Evolutionary conservation across 2,888 invertebrate genomes (phyloP).

Genomic region (Lasioglossum zephyrum): DNA sequence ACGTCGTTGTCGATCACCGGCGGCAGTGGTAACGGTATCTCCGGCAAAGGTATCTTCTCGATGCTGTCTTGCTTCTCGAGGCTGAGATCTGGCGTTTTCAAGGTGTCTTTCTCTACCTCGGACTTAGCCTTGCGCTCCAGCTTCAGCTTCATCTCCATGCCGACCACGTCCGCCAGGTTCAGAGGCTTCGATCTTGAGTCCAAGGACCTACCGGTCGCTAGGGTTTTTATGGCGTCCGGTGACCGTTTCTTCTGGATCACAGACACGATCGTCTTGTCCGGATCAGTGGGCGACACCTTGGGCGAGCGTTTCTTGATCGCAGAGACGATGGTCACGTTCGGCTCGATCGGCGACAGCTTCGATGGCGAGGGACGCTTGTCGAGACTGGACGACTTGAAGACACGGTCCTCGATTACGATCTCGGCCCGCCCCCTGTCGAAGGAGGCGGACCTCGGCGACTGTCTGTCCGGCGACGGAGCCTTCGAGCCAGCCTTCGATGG

Average conservation of each 20-base stretch:
- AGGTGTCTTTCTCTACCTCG: constrained; percentile 72
- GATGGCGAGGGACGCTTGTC: constrained; percentile 77
- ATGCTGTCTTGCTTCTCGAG: constrained; percentile 82
- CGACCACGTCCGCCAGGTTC: constrained; percentile 80
- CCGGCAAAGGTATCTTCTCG: constrained; percentile 82
- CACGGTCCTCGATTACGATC: constrained; percentile 60
- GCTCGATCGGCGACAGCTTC: constrained; percentile 76
- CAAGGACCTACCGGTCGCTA: constrained; percentile 22
- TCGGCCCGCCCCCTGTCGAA: constrained; percentile 75
- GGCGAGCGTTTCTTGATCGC: constrained; percentile 75
- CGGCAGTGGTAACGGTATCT: constrained; percentile 77
- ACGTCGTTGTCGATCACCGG: neutral
- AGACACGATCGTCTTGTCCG: constrained; percentile 77
- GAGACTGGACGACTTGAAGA: constrained; percentile 74
- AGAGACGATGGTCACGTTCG: constrained; percentile 77
- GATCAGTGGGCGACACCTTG: constrained; percentile 77
- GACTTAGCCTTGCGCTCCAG: constrained; percentile 75
- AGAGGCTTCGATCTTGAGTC: constrained; percentile 70
- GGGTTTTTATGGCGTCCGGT: constrained; percentile 68
- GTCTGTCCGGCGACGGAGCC: constrained; percentile 61
- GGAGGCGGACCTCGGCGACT: constrained; percentile 71
- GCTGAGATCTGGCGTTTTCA: constrained; percentile 77
- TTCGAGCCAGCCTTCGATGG: constrained; percentile 72
- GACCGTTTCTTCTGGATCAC: constrained; percentile 79
- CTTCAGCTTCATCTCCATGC: constrained; percentile 79